Evolutionary conservation across 2,113 vertebrate species (phyloP).

Genomic region (Siphamia tubifer): DNA sequence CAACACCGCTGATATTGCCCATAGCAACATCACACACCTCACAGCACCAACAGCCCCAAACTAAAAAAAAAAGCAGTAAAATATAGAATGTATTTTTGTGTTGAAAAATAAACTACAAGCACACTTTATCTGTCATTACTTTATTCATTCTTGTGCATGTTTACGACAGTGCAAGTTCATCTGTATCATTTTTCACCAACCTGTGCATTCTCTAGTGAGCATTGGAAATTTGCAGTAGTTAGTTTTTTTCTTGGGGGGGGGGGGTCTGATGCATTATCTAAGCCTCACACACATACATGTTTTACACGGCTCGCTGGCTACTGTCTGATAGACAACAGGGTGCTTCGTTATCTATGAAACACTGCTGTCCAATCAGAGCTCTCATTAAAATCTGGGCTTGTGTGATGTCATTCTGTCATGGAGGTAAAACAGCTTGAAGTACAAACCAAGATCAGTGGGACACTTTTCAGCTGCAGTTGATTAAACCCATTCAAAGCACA

Average conservation of each 20-base stretch:
- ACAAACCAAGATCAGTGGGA: conserved; percentile 15
- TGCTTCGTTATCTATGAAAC: conserved; percentile 41
- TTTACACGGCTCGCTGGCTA: conserved; percentile 8
- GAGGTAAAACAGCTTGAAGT: conserved; percentile 37
- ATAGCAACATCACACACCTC: conserved; percentile 18
- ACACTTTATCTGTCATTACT: background rate
- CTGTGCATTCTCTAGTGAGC: conserved; percentile 2
- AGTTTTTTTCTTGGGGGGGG: background rate
- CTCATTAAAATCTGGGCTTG: conserved; percentile 50
- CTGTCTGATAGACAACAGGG: conserved; percentile 37
- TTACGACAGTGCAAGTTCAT: background rate
- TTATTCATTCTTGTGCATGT: background rate
- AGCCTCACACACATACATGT: background rate
- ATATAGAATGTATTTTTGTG: conserved; percentile 9
- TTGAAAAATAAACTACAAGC: background rate
- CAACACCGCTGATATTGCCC: conserved; percentile 12
- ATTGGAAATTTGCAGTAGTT: conserved; percentile 9
- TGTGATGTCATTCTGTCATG: conserved; percentile 44
- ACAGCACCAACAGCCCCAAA: background rate
- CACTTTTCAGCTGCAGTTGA: conserved; percentile 16
- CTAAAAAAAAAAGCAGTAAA: background rate
- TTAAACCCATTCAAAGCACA: conserved; percentile 13
- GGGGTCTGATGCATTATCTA: background rate
- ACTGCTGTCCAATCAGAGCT: conserved; percentile 53
- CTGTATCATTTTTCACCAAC: conserved; percentile 24